Conservation (phyloP, 2,888 invertebrate species). For the Dione vanillae region DNA sequence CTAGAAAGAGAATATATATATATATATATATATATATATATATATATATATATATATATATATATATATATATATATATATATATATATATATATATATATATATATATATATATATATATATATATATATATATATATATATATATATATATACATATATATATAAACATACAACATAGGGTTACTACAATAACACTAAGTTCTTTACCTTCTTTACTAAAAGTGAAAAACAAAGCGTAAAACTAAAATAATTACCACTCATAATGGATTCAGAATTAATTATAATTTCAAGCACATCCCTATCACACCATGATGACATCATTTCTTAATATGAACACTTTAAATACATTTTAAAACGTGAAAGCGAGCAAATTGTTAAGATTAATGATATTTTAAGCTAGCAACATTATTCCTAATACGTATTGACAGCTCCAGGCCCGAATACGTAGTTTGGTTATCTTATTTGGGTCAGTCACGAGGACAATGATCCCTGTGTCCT, state of each 20-base stretch:
- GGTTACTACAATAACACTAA: no score
- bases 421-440: conserved; percentile 72
- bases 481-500: conserved; percentile 73
- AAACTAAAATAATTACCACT: no score
- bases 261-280: not conserved
- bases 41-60: no score
- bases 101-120: no score
- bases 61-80: no score
- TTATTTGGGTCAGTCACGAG: conserved; percentile 80
- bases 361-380: conserved; percentile 41
- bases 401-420: conserved; percentile 75
- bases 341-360: conserved; percentile 13
- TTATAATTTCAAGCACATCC: not conserved
- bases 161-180: no score
- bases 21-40: not conserved
- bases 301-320: not conserved
- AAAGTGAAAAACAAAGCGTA: no score
- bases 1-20: no score
- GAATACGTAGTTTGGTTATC: conserved; percentile 68
- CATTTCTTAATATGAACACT: conserved; percentile 1
- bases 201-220: no score
- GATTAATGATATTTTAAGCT: conserved; percentile 53
- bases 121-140: no score
- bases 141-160: no score
- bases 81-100: no score